Percentiles rank a stretch among this genome's conserved stretches.
Evolutionary conservation across 1,140 invertebrate genomes (phyloP).

Genomic region (Drosophila sturtevanti): DNA sequence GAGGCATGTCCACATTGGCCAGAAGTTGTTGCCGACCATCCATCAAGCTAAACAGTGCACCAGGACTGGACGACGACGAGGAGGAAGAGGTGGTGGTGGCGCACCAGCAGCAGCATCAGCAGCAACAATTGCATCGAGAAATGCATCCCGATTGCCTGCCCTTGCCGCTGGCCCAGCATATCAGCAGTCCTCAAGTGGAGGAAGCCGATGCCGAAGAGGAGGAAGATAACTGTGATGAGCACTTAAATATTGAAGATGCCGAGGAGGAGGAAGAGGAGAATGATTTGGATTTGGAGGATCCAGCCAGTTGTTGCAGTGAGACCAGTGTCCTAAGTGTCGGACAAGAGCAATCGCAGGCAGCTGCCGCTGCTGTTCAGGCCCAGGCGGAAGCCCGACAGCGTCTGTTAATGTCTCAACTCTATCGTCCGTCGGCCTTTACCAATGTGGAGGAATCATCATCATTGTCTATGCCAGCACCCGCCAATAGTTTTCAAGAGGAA

Average conservation of each 20-base stretch:
- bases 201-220: conserved; percentile 39
- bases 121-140: conserved; percentile 9
- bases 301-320: conserved; percentile 85
- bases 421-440: conserved; percentile 71
- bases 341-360: conserved; percentile 84
- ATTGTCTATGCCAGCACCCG: conserved; percentile 16
- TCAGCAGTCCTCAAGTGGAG: conserved; percentile 63
- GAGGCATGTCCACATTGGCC: conserved; percentile 71
- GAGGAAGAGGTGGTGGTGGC: background rate
- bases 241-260: conserved; percentile 62
- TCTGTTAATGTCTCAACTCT: conserved; percentile 62
- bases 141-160: conserved; percentile 77
- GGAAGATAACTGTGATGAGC: conserved; percentile 43
- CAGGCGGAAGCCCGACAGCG: conserved; percentile 54
- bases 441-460: conserved; percentile 33
- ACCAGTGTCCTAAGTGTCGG: conserved; percentile 87
- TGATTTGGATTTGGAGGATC: conserved; percentile 57
- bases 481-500: conserved; percentile 73
- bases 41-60: conserved; percentile 52
- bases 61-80: conserved; percentile 17
- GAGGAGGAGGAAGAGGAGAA: conserved; percentile 33
- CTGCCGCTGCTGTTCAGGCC: conserved; percentile 12
- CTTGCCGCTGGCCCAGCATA: conserved; percentile 57
- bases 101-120: no score
- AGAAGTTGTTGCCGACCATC: conserved; percentile 65